A percentile compares a stretch with the other conserved stretches of the same genome.
These are phyloP conservation scores for Tuta absoluta DNA, from an alignment of 2,888 invertebrate genomes.

Conservation along the genomic window DNA sequence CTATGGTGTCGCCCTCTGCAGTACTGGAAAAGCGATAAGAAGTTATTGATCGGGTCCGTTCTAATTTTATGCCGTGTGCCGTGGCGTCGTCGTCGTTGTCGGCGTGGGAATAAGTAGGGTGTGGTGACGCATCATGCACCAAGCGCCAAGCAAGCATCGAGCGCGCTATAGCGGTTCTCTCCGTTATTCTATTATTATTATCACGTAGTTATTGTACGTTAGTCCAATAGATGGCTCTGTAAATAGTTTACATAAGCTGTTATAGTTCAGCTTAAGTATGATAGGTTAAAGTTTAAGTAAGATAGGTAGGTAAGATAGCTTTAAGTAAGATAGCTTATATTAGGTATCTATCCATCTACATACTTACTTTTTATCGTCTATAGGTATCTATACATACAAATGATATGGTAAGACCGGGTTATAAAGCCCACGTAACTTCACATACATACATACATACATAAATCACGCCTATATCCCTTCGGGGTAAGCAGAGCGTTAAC, in stretches of 20 bases:
- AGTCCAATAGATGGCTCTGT: slow-evolving; percentile 60
- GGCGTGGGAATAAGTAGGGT: slow-evolving; percentile 32
- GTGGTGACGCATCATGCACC: slow-evolving; percentile 41
- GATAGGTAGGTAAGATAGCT: no score
- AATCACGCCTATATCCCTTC: no score
- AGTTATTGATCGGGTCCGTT: slow-evolving; percentile 62
- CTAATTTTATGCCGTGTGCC: slow-evolving; percentile 50
- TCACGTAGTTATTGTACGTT: slow-evolving; percentile 45
- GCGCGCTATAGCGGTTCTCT: slow-evolving; percentile 26
- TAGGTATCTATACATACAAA: no score
- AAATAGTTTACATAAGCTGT: background rate
- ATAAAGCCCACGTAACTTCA: no score
- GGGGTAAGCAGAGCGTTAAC: no score
- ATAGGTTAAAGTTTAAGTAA: no score
- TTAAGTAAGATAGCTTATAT: no score
- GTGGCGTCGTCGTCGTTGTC: slow-evolving; percentile 36
- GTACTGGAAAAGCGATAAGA: slow-evolving; percentile 37
- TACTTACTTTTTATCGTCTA: no score
- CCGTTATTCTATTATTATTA: slow-evolving; percentile 47
- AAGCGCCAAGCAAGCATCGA: background rate
- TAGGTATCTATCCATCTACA: no score
- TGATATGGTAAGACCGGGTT: no score
- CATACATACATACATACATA: no score
- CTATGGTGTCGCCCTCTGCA: slow-evolving; percentile 63
- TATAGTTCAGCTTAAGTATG: background rate